Evolutionary conservation across 2,113 vertebrate species (phyloP), one percentile per base, ranked within the genome.

Genomic region (Myotis davidii): DNA sequence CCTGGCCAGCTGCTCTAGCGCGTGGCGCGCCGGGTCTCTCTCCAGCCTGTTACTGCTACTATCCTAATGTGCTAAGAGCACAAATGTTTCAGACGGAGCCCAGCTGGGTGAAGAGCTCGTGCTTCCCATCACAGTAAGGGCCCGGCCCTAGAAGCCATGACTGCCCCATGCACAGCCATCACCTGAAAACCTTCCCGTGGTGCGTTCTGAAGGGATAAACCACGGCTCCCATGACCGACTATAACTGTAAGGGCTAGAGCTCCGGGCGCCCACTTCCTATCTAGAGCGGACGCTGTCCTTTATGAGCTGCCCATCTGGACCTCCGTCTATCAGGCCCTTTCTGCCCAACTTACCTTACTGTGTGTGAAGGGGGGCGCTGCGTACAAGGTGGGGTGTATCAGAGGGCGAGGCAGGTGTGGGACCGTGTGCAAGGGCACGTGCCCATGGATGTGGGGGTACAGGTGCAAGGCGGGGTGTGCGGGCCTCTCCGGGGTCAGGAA

Each of bases 391-490:
- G 99, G 99, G 95, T 99, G 99, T 95, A 99, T 98, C 50, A 99
- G 98, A 0, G 99, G 99, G 34, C 99, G 98, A 96, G 99, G 99
- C 97, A 99, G 97, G 96, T 99, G 99, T 32, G 99, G 98, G 89
- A 99, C 99, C 20, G 99, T 99, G 98, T 99, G 99, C 96, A 99
- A 97, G 72, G 99, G 99, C 97, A 99, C 98, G 96, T 99, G 99
- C 76, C 99, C 99, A 18, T 99, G 99, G 97, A 99, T 99, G 97
- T 99, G 99, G 89, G 99, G 99, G 97, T 99, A 99, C 69, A 99
- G 99, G 96, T 99, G 99, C 97, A 99, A 99, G 89, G 99, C 99
- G 1, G 99, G 99, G 97, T 99, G 99, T 77, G 99, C 97, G 39
- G 99, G 98, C 96, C 99, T 99, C 98, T 99, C 99, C n/a, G 99